These are phyloP conservation scores for Neosilurus hyrtlii DNA, from an alignment of 2,797 vertebrate species.

Conservation along the genomic window DNA sequence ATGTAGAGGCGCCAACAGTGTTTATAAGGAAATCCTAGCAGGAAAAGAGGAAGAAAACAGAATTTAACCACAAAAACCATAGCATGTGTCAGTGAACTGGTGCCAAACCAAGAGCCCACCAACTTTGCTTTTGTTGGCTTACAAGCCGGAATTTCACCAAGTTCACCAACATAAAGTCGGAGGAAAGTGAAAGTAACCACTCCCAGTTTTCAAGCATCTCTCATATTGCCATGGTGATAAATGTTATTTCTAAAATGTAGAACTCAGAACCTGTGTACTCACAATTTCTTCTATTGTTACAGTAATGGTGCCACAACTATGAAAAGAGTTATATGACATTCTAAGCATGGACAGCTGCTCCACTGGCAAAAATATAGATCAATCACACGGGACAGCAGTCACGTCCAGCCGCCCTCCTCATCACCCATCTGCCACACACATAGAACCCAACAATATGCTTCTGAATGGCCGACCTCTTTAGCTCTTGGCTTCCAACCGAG, in stretches of 20 bases:
- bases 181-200: background rate
- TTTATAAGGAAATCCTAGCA: background rate
- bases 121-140: background rate
- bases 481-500: conserved; percentile 57
- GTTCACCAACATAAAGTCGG: background rate
- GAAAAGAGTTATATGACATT: background rate
- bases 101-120: background rate
- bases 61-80: background rate
- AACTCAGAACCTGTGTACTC: background rate
- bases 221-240: background rate
- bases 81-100: background rate
- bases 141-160: background rate
- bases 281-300: background rate
- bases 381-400: conserved; percentile 32
- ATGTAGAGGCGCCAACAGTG: background rate
- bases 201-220: background rate
- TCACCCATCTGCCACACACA: conserved; percentile 48
- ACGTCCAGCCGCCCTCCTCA: conserved; percentile 26
- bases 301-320: background rate
- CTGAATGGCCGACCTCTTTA: conserved; percentile 56
- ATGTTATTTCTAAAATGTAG: background rate
- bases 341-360: background rate
- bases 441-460: conserved; percentile 42
- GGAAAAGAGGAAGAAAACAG: background rate
- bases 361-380: conserved; percentile 35